Evolutionary conservation across 2,797 vertebrate genomes (phyloP), one percentile per base, ranked within the genome.

Genomic region (Octomys mimax): DNA sequence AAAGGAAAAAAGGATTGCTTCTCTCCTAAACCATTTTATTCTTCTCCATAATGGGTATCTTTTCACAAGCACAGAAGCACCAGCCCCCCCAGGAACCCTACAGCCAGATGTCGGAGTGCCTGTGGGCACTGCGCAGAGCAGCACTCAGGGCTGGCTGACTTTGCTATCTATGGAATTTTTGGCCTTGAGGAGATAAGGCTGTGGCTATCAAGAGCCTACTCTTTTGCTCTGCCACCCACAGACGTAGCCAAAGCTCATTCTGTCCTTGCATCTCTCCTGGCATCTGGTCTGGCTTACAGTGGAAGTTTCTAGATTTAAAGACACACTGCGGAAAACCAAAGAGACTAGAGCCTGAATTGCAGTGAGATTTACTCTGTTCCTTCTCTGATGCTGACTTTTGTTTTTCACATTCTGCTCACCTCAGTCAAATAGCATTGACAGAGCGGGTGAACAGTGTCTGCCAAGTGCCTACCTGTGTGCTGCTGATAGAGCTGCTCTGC

Each of bases 1-100:
- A 95, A 97, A 92, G 84, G 91, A 97, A 94, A 90, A 73, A 97
- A 96, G 95, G 93, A 97, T 96, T 89, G 81, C 95, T 98, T 98
- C 83, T 95, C 89, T 97, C 95, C 96, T 95, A 96, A 97, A 97
- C 89, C 22, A 59, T 96, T 96, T 96, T 70, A 59, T 96, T 95
- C 68, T 90, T 97, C 89, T 64, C 89, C 95, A 82, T 62, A 87
- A 31, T 78, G 57, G 46, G 39, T 89, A 6, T 16, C 95, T 90
- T 95, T 61, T 92, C 13, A 46, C 8, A 52, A 31, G 21, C 46
- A n/a, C 7, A 12, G 14, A 24, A n/a, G 14, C 5, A 0, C 6
- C 0, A 12, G 66, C 22, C 12, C 10, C 4, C 4, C 9, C 16
- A 28, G 49, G 28, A 70, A 36, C 11, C 7, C 5, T 21, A 5